A percentile compares a stretch with the other conserved stretches of the same genome.
These are phyloP conservation scores for Gallinago undulata DNA, from an alignment of 2,113 vertebrate species.

Conservation along the genomic window DNA sequence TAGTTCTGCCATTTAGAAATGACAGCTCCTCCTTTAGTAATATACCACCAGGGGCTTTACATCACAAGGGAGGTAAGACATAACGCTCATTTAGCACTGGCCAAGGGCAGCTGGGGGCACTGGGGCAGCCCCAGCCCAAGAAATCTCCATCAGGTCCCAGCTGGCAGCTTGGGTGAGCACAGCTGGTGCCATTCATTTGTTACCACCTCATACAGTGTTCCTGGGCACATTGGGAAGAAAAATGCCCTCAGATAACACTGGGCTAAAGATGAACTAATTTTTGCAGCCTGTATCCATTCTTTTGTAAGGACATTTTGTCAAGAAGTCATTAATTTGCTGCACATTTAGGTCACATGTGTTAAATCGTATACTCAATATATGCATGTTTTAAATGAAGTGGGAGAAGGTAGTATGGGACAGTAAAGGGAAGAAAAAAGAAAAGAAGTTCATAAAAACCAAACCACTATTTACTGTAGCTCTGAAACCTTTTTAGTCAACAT, in stretches of 20 bases:
- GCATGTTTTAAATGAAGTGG: not conserved
- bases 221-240: fast-evolving
- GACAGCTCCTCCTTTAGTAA: not conserved
- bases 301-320: not conserved
- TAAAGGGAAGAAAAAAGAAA: not conserved
- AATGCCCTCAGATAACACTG: not conserved
- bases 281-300: not conserved
- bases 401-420: not conserved
- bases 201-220: not conserved
- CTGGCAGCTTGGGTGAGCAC: fast-evolving
- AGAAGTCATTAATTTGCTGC: not conserved
- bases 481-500: not conserved
- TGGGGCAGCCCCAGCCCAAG: fast-evolving
- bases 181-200: not conserved
- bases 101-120: not conserved
- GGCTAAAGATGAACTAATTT: not conserved
- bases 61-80: not conserved
- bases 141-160: not conserved
- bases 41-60: not conserved
- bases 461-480: not conserved
- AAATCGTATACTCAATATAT: not conserved
- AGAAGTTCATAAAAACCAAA: not conserved
- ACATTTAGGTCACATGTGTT: not conserved
- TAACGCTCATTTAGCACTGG: not conserved
- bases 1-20: not conserved